A percentile compares a stretch with the other conserved stretches of the same genome.
Conservation (phyloP, 2,888 invertebrate genomes). For the Dasysyrphus tricinctus region DNA sequence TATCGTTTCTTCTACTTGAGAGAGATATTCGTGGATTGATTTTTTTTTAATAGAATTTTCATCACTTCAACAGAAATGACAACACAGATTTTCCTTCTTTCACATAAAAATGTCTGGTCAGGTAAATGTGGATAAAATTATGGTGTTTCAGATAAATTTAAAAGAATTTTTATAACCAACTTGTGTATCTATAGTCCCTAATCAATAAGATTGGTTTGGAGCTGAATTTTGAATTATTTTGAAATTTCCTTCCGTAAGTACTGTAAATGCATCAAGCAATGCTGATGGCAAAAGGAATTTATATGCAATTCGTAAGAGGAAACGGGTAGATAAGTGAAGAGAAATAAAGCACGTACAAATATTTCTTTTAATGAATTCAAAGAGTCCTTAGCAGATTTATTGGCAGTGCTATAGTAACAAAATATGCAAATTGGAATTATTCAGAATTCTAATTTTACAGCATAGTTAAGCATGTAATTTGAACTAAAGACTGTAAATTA, state of each 20-base stretch:
- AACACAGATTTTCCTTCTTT: not conserved
- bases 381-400: not conserved
- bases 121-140: not conserved
- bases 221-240: constrained; percentile 13
- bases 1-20: not conserved
- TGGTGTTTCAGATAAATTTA: not conserved
- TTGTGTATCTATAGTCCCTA: not conserved
- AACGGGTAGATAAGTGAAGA: not conserved
- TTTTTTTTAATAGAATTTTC: constrained; percentile 35
- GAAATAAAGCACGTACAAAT: not conserved
- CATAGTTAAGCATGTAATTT: not conserved
- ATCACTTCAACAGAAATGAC: not conserved
- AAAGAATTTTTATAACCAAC: not conserved
- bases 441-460: not conserved
- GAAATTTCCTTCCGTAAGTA: not conserved
- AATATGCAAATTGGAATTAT: constrained; percentile 1
- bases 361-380: not conserved
- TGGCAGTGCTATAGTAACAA: not conserved
- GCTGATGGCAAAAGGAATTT: not conserved
- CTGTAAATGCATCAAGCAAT: not conserved
- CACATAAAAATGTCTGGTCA: not conserved
- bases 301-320: not conserved
- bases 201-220: constrained; percentile 25
- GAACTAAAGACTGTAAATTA: not conserved
- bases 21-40: not conserved